Conservation (phyloP, 1,140 invertebrate genomes). For the Periplaneta americana region DNA sequence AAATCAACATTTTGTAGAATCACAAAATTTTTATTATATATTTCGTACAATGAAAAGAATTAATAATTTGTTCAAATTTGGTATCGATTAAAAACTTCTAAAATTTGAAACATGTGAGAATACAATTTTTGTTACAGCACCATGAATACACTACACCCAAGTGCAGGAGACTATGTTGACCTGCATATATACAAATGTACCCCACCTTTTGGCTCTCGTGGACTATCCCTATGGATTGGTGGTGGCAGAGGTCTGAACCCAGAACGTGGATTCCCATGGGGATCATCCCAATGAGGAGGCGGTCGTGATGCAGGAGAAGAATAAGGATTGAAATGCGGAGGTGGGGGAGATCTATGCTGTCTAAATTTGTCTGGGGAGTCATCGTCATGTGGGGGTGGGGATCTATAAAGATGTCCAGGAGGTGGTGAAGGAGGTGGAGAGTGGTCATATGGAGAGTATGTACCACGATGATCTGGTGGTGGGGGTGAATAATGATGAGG, state of each 20-base stretch:
- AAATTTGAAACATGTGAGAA: too few relatives aligned
- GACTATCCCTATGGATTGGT: not conserved
- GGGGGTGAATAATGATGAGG: conserved; percentile 7
- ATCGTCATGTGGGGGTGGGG: not conserved
- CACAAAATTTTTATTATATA: too few relatives aligned
- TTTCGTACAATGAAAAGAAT: too few relatives aligned
- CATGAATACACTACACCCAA: conserved; percentile 32
- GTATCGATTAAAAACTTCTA: too few relatives aligned
- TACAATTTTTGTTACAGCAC: conserved; percentile 40
- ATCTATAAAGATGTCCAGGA: not conserved
- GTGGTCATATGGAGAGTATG: conserved; percentile 15
- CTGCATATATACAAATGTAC: not conserved
- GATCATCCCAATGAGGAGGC: conserved; percentile 21
- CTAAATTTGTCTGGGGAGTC: not conserved
- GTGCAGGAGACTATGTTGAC: conserved; percentile 3
- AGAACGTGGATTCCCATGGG: conserved; percentile 1
- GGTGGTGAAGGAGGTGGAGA: conserved; percentile 21
- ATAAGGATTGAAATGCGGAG: not conserved
- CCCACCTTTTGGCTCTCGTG: conserved; percentile 7
- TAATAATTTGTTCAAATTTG: too few relatives aligned
- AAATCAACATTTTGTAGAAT: too few relatives aligned
- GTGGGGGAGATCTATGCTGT: not conserved
- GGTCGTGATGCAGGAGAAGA: not conserved
- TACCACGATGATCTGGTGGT: not conserved
- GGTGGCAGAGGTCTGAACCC: conserved; percentile 11